These are phyloP conservation scores for Cotesia glomerata DNA, from an alignment of 1,140 invertebrate species.

Conservation along the genomic window DNA sequence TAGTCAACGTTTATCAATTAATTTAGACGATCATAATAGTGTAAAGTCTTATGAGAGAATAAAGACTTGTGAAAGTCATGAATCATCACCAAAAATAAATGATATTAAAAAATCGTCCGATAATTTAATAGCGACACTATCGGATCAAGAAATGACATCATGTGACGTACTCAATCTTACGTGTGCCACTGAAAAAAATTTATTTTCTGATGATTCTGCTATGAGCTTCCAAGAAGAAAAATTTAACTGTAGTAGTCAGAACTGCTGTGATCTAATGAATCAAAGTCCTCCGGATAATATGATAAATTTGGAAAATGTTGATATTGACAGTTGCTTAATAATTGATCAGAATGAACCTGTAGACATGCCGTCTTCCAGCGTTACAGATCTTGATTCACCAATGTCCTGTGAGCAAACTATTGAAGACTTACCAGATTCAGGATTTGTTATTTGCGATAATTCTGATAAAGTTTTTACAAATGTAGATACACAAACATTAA, in stretches of 20 bases:
- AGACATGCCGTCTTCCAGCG: constrained; percentile 39
- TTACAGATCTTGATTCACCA: constrained; percentile 56
- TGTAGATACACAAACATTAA: constrained; percentile 45
- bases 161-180: constrained; percentile 47
- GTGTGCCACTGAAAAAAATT: neutral
- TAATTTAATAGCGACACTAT: neutral
- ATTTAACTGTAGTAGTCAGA: constrained; percentile 13
- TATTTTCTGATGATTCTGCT: neutral
- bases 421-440: constrained; percentile 53
- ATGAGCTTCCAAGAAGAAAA: constrained; percentile 21
- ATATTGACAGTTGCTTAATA: constrained; percentile 7
- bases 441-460: constrained; percentile 55
- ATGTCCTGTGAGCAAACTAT: constrained; percentile 59
- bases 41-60: constrained; percentile 46
- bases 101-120: constrained; percentile 21
- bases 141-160: constrained; percentile 38
- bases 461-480: constrained; percentile 55
- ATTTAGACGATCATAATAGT: constrained; percentile 38
- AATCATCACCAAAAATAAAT: constrained; percentile 44
- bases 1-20: constrained; percentile 54
- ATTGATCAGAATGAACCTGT: constrained; percentile 22
- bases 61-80: constrained; percentile 36
- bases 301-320: constrained; percentile 2
- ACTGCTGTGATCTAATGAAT: constrained; percentile 18
- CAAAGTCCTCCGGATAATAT: constrained; percentile 18